Evolutionary conservation across 2,888 invertebrate species (phyloP), one percentile per base, ranked within the genome.

Genomic region (Limnephilus rhombicus): DNA sequence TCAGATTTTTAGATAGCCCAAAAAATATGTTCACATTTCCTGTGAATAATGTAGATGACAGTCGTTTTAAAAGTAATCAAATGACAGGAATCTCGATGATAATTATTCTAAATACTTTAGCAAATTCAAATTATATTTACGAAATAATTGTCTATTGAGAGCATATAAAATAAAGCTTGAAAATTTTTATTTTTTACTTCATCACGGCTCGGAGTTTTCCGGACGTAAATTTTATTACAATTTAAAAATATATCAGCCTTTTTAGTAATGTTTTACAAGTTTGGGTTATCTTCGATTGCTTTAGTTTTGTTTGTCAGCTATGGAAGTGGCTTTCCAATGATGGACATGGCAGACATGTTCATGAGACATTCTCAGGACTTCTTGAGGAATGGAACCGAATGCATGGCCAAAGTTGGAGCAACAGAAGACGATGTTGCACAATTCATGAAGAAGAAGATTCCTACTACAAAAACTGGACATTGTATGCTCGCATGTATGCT

Each of bases 401-500:
- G 96, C 93, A 96, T 96, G 45, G 95, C 95, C 94, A 95, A 96
- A 94, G 96, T 96, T 0, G 94, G 96, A 5, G 96, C 96, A 0
- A 95, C 96, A 0, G 96, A 96, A 0, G 96, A 96, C 85, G 96
- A 96, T 91, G 96, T 96, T 0, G 94, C 95, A 5, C 96, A 96
- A 94, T 96, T 96, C 94, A 96, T 96, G 49, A 96, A 96, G 94
- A 95, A 96, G 94, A 95, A 96, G 0, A 95, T 96, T 0, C 96
- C 96, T 0, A 95, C 95, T 1, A 95, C 96, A 3, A 94, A 96
- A 24, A 95, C 96, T 0, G 96, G 96, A 0, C 96, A 96, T 92
- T 96, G 96, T 94, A 95, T 96, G 89, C 96, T 96, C 0, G 96
- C 96, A 0, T 96, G 96, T 94, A 96, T 96, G 96, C 94, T 96